phyloP scores from a whole-genome alignment of 2,797 vertebrate genomes.

The Nannoperca australis region DNA sequence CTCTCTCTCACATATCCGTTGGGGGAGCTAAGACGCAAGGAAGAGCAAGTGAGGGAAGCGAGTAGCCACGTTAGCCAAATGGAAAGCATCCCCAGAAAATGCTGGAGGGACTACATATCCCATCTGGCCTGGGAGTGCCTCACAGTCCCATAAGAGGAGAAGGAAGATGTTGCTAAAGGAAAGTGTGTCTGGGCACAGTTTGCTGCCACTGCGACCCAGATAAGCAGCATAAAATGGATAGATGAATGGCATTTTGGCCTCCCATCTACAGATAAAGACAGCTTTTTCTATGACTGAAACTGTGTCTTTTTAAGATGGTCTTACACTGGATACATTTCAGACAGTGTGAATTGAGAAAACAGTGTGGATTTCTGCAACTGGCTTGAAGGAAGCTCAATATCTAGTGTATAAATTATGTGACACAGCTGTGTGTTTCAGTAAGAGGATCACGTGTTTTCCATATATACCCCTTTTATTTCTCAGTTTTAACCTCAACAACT shows the following conservation, averaged over 20 bases:
- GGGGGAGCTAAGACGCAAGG: slow-evolving; percentile 20
- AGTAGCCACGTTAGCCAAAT: slow-evolving; percentile 45
- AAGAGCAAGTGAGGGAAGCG: not conserved
- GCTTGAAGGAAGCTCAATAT: slow-evolving; percentile 33
- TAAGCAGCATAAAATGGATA: slow-evolving; percentile 45
- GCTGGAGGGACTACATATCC: slow-evolving; percentile 58
- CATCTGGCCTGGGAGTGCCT: slow-evolving; percentile 66
- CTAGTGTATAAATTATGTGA: slow-evolving; percentile 1
- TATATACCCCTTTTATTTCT: slow-evolving; percentile 2
- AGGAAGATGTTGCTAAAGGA: slow-evolving; percentile 48
- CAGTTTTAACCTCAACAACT: slow-evolving; percentile 13
- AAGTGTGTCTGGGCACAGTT: slow-evolving; percentile 21
- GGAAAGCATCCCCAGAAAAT: slow-evolving; percentile 51
- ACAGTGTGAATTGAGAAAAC: not conserved
- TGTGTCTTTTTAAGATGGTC: not conserved
- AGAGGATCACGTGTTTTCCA: not conserved
- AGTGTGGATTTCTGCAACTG: not conserved
- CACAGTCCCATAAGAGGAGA: slow-evolving; percentile 57
- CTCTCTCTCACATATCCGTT: not conserved
- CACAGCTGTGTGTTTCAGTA: slow-evolving; percentile 20
- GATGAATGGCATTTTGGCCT: slow-evolving; percentile 3
- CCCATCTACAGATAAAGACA: not conserved
- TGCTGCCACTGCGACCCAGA: slow-evolving; percentile 41
- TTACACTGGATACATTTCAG: slow-evolving; percentile 8
- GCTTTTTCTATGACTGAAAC: slow-evolving; percentile 5